These are phyloP conservation scores for Plectrocnemia conspersa DNA, from an alignment of 1,140 invertebrate genomes.

Conservation along the genomic window DNA sequence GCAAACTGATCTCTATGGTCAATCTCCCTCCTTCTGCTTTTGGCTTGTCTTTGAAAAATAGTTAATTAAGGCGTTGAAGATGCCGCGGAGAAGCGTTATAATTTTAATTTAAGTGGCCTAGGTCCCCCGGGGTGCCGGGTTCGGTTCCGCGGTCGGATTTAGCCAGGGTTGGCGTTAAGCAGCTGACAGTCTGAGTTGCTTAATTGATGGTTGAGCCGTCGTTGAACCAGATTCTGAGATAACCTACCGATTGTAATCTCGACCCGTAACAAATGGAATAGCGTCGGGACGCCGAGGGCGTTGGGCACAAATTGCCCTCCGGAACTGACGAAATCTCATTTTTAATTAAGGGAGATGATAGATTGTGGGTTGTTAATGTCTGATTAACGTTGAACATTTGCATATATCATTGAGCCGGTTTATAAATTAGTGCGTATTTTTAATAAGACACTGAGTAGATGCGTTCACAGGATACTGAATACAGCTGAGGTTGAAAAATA, in stretches of 20 bases:
- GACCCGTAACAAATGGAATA: constrained; percentile 2
- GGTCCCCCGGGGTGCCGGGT: constrained; percentile 4
- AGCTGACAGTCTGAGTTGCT: constrained; percentile 16
- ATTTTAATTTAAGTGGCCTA: constrained; percentile 25
- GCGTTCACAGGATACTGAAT: too few species aligned
- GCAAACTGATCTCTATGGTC: too few species aligned
- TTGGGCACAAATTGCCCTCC: background rate
- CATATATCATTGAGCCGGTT: too few species aligned
- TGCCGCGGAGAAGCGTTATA: constrained; percentile 8
- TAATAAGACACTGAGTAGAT: too few species aligned
- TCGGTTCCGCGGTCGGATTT: background rate
- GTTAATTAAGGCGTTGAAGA: constrained; percentile 12
- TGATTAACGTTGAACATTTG: too few species aligned
- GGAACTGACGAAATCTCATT: background rate
- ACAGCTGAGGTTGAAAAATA: too few species aligned
- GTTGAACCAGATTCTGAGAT: background rate
- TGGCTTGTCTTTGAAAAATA: background rate
- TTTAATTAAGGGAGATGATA: background rate
- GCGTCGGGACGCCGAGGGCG: background rate
- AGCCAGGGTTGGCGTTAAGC: constrained; percentile 9
- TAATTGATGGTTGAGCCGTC: constrained; percentile 17
- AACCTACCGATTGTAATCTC: constrained; percentile 5
- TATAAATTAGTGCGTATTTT: too few species aligned
- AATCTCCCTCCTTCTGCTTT: too few species aligned
- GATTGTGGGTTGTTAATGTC: too few species aligned